Base-by-base conservation (phyloP, 1,140 invertebrate genomes). In the Pseudomyrmex flavicornis region DNA sequence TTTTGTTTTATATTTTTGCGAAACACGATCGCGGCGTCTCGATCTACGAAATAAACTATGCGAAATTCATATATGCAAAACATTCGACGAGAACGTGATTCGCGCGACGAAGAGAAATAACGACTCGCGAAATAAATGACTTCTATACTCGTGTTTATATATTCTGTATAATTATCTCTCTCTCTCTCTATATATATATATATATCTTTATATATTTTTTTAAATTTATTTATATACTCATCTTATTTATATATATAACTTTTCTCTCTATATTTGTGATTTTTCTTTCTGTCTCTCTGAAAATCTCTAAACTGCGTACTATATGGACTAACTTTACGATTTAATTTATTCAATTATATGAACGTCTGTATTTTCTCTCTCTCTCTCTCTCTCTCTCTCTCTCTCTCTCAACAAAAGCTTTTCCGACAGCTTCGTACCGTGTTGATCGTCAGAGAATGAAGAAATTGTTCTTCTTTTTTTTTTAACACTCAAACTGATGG, bases 31-130 rank as follows among this genome's bases (percentile, higher is more conserved):
- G 44, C 22, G 44, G 9, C 44, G 63, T 20, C 44, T 35, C 20
- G n/a, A 35, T 35, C 76, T 80, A 80, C 66, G 46, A 35, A 35
- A 80, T 80, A 72, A 80, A 80, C 76, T 80, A 80, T 80, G 56
- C 15, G 44, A 80, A 69, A 80, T 80, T 80, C 76, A 61, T 70
- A 35, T 35, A 72, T 80, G 76, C 54, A 59, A 80, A 80, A 79
- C 52, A 63, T 70, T 12, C 66, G 17, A 26, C 26, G 66, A 72
- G 76, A 70, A 80, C 66, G 66, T 80, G 66, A 72, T 8, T 79
- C 75, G 68, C 65, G 10, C 63, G 63, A 68, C 68, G 62, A 35
- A 63, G 26, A 56, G 65, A 70, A 26, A 70, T 22, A 68, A 26
- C 13, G 65, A 48, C 4, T 50, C 44, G 54, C 17, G 48, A 80